Conservation (phyloP, 2,797 vertebrate species). For the Manis javanica region DNA sequence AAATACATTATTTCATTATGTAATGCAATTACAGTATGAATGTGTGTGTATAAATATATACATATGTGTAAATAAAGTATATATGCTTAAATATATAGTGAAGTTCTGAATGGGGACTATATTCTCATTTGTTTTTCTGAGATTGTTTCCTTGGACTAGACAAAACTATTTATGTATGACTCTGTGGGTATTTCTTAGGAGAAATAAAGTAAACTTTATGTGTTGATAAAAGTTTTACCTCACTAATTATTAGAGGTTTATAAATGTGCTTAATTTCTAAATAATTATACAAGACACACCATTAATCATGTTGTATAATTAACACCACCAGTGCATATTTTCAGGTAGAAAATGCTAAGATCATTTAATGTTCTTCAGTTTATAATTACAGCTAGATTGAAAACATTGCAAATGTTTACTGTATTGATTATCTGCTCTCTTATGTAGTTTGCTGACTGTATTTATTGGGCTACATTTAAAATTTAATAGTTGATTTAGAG, state of each 20-base stretch:
- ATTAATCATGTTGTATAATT: conserved; percentile 78
- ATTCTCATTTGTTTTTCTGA: neutral
- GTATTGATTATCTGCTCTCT: conserved; percentile 60
- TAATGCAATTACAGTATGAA: neutral
- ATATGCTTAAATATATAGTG: neutral
- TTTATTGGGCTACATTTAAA: neutral
- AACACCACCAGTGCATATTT: conserved; percentile 67
- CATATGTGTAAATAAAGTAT: neutral
- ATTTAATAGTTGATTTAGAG: neutral
- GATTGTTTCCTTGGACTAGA: neutral
- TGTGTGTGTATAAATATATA: neutral
- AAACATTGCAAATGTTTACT: conserved; percentile 34
- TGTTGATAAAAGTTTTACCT: conserved; percentile 58
- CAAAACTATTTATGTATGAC: neutral
- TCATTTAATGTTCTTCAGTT: conserved; percentile 67
- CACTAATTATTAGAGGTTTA: conserved; percentile 46
- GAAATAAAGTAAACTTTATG: neutral
- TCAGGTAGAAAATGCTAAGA: conserved; percentile 60
- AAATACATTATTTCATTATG: neutral
- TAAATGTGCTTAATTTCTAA: conserved; percentile 68
- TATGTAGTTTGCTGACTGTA: conserved; percentile 36
- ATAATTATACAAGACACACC: conserved; percentile 68
- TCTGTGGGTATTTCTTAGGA: neutral
- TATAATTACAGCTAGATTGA: conserved; percentile 67
- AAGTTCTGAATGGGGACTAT: neutral